These are phyloP conservation scores for Tetramorium alpestre DNA, from an alignment of 1,140 invertebrate genomes.

Conservation along the genomic window DNA sequence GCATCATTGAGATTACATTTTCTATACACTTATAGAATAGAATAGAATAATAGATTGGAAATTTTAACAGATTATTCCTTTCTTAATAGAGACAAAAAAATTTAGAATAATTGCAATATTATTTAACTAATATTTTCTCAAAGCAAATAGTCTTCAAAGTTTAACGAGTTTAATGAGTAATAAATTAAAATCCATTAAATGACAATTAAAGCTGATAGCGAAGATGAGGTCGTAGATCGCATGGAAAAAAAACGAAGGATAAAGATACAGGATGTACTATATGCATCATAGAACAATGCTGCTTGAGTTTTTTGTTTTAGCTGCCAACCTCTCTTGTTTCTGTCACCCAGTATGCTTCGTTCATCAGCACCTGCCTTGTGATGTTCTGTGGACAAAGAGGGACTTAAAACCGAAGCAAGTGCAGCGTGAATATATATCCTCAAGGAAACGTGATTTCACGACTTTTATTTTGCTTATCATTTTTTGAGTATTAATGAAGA, in stretches of 20 bases:
- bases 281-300: constrained; percentile 83
- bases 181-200: constrained; percentile 12
- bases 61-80: background rate
- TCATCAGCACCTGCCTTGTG: constrained; percentile 96
- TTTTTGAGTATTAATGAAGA: background rate
- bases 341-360: constrained; percentile 96
- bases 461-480: constrained; percentile 17
- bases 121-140: background rate
- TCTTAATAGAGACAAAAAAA: background rate
- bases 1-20: constrained; percentile 33
- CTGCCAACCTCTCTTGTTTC: constrained; percentile 94
- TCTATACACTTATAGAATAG: background rate
- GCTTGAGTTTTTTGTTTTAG: constrained; percentile 80
- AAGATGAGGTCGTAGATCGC: constrained; percentile 35
- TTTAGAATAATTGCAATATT: background rate
- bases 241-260: constrained; percentile 56
- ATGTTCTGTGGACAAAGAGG: constrained; percentile 92
- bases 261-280: constrained; percentile 74
- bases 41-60: background rate
- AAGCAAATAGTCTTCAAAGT: background rate
- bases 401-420: constrained; percentile 80
- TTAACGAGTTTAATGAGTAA: constrained; percentile 10
- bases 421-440: constrained; percentile 25
- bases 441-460: background rate
- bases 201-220: background rate